phyloP scores from a whole-genome alignment of 2,888 invertebrate species.

The Pemphredon lugubris region DNA sequence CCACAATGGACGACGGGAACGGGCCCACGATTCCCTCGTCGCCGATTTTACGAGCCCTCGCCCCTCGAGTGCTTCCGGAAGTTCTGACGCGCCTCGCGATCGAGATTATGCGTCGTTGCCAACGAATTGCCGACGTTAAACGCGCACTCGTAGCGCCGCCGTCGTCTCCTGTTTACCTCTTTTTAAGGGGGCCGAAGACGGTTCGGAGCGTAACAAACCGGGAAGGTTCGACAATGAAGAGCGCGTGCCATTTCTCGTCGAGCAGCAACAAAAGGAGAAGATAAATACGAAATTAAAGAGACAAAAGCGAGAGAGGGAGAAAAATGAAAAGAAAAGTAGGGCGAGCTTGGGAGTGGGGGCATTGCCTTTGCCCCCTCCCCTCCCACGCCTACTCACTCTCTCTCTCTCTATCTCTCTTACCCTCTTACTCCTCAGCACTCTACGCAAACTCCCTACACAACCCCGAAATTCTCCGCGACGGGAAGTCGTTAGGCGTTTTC shows the following conservation, averaged over 20 bases:
- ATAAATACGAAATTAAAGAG: constrained; percentile 25
- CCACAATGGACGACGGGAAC: constrained; percentile 16
- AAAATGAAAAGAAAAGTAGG: not conserved
- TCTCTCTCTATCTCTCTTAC: constrained; percentile 6
- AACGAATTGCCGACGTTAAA: too few species aligned
- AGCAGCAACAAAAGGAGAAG: constrained; percentile 25
- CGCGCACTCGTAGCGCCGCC: too few species aligned
- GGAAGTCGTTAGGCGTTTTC: constrained; percentile 76
- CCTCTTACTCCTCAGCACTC: constrained; percentile 8
- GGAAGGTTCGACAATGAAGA: constrained; percentile 5
- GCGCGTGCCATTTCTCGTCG: constrained; percentile 15
- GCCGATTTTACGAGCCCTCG: not conserved
- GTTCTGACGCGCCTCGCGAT: not conserved
- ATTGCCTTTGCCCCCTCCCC: too few species aligned
- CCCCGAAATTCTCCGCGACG: constrained; percentile 64
- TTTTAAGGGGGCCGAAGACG: too few species aligned
- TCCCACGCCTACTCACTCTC: too few species aligned
- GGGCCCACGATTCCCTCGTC: not conserved
- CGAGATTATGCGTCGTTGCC: too few species aligned
- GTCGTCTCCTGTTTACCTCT: too few species aligned
- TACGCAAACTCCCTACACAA: constrained; percentile 55
- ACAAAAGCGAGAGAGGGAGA: not conserved
- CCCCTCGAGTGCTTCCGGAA: not conserved
- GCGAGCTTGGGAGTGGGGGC: too few species aligned
- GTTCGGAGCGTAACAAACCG: not conserved